Evolutionary conservation across 2,797 vertebrate species (phyloP).

Genomic region (Etheostoma perlongum): DNA sequence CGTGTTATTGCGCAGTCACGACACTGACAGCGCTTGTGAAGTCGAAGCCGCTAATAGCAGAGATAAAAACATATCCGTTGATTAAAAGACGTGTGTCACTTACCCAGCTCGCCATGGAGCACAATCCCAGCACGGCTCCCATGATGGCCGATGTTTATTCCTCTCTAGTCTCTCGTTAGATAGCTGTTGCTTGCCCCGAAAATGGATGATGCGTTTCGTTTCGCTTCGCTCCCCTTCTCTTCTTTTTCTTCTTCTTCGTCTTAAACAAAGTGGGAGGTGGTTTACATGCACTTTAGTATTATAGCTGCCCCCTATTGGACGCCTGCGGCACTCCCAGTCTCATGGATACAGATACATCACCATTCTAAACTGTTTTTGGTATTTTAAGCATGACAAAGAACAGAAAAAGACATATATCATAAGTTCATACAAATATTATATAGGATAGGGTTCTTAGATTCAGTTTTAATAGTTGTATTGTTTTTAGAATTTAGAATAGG

Average conservation of each 20-base stretch:
- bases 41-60: too few species aligned
- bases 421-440: too few species aligned
- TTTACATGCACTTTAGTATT: too few species aligned
- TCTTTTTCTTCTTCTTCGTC: neutral
- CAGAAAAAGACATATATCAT: too few species aligned
- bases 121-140: conserved; percentile 93
- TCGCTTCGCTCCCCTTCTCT: neutral
- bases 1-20: neutral
- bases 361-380: too few species aligned
- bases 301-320: conserved; percentile 35
- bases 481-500: too few species aligned
- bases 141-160: conserved; percentile 74
- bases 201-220: conserved; percentile 36
- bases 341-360: too few species aligned
- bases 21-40: neutral
- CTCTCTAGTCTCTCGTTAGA: neutral
- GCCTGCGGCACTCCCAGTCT: too few species aligned
- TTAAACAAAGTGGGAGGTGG: neutral
- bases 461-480: too few species aligned
- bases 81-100: conserved; percentile 15
- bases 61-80: too few species aligned
- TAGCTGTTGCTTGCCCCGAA: conserved; percentile 18
- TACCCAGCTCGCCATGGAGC: conserved; percentile 97
- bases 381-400: too few species aligned
- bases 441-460: too few species aligned